Evolutionary conservation across 1,140 invertebrate species (phyloP), one percentile per base, ranked within the genome.

Genomic region (Anthonomus grandis): DNA sequence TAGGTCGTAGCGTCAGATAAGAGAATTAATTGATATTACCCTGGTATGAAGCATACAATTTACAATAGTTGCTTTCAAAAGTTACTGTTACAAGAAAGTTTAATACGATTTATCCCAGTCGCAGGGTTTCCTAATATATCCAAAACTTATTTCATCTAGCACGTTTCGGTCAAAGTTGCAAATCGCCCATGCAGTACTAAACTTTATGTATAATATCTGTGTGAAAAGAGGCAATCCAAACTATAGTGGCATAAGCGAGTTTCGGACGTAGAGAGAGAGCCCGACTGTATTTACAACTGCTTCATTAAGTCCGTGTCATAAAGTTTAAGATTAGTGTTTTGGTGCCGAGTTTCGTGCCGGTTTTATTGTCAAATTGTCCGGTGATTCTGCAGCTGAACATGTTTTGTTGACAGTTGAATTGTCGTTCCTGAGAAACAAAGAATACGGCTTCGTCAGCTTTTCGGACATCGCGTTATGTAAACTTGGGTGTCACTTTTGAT

Each of bases 261-360:
- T 53, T 44, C 37, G 22, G 51, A 21, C 51, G 39, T n/a, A n/a
- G n/a, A n/a, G n/a, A n/a, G n/a, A n/a, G n/a, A 21, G 39, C 24
- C 45, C 39, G 27, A n/a, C 51, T 57, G 15, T 57, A 49, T 57
- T 48, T 57, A 57, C 45, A 57, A 57, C 25, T 57, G 54, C 54
- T 57, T 57, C 54, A 57, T 49, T 49, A 49, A 57, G 54, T 57
- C 23, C 21, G 46, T 57, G 54, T 57, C 36, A 57, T 57, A 49
- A 57, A 57, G 36, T 57, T 49, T 48, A 57, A 57, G 54, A 57
- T 57, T 57, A 57, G 54, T 49, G 45, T 47, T 57, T 52, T 41
- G 39, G 51, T 53, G n/a, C 51, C 37, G 49, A 41, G 49, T 52
- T 51, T 51, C 48, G 19, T 36, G 45, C 18, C 22, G 47, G 49